phyloP scores from a whole-genome alignment of 1,140 invertebrate genomes.

The Adoxophyes honmai region DNA sequence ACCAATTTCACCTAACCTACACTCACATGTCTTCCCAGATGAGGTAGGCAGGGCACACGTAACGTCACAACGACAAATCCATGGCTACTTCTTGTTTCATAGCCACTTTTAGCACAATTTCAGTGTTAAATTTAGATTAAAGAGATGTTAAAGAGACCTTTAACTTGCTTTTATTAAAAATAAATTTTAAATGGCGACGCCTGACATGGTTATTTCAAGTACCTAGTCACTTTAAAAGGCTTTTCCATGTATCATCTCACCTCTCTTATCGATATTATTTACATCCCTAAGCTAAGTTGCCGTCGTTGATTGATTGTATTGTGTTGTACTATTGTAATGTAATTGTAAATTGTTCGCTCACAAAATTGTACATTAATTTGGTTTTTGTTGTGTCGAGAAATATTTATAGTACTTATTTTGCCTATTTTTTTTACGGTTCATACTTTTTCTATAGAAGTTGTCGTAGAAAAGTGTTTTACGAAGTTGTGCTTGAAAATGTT shows the following conservation, averaged over 20 bases:
- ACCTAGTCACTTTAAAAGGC: not conserved
- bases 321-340: not conserved
- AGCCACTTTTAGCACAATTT: no score
- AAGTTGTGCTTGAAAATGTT: not conserved
- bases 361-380: not conserved
- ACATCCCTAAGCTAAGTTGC: not conserved
- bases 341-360: not conserved
- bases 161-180: no score
- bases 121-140: no score
- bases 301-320: conserved; percentile 6
- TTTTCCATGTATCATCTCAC: no score
- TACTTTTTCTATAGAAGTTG: not conserved
- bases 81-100: no score
- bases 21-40: no score
- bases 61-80: no score
- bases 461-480: not conserved
- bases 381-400: not conserved
- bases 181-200: no score
- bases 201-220: no score
- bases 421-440: not conserved
- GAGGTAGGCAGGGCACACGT: no score
- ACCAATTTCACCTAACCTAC: no score
- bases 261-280: not conserved
- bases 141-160: no score
- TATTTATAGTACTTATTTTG: not conserved